These are phyloP conservation scores for Diacarnus erythraeanus DNA, from an alignment of 37 sponge, comb jelly and placozoan species.

Conservation along the genomic window DNA sequence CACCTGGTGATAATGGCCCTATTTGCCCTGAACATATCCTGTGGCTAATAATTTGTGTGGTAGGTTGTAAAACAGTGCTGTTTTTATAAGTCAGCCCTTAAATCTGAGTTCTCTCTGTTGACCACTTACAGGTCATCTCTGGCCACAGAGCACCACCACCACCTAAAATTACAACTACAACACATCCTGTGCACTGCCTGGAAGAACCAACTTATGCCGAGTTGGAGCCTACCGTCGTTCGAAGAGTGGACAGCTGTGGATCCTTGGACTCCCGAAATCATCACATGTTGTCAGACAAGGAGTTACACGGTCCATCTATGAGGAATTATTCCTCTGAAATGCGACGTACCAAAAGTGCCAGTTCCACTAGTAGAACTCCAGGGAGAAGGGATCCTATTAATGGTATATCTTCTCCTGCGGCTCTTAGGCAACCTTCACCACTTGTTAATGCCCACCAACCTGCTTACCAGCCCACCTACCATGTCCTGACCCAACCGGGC, in stretches of 20 bases:
- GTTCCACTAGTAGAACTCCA: neutral
- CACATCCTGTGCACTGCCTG: neutral
- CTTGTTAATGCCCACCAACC: neutral
- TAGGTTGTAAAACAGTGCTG: too few relatives aligned
- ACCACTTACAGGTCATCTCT: neutral
- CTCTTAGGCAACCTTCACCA: neutral
- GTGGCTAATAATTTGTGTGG: too few relatives aligned
- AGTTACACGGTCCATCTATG: neutral
- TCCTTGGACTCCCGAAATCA: constrained; percentile 61
- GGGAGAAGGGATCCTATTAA: neutral
- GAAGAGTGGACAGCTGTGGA: constrained; percentile 75
- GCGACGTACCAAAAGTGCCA: neutral
- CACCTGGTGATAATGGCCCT: too few relatives aligned
- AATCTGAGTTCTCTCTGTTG: neutral
- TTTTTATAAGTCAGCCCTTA: too few relatives aligned
- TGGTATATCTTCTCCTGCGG: neutral
- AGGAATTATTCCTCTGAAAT: neutral
- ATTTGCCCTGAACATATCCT: too few relatives aligned
- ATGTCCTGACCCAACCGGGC: neutral
- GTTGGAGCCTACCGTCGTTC: neutral
- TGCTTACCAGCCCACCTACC: neutral
- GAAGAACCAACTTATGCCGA: neutral
- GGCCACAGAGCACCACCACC: neutral
- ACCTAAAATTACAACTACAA: neutral
- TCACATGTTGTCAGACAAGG: too few relatives aligned